These are phyloP conservation scores for Gari tellinella DNA, from an alignment of 2,888 invertebrate genomes.

Conservation along the genomic window DNA sequence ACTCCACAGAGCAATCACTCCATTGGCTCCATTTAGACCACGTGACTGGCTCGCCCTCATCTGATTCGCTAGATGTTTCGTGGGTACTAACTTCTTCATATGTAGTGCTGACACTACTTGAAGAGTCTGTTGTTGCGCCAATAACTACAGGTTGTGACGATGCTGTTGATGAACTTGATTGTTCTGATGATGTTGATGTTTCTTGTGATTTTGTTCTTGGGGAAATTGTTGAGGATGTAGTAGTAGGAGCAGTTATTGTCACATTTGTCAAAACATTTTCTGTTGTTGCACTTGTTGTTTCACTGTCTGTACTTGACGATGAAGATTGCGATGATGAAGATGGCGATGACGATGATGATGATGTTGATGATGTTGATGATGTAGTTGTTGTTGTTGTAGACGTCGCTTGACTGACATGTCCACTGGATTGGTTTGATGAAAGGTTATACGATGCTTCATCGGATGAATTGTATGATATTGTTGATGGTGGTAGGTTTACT, in stretches of 20 bases:
- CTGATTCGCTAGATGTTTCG: neutral
- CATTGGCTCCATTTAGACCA: constrained; percentile 71
- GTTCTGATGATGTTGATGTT: neutral
- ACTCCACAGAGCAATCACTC: constrained; percentile 70
- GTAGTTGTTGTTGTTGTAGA: neutral
- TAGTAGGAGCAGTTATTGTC: neutral
- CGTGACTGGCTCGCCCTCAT: constrained; percentile 5
- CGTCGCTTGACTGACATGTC: too few relatives aligned
- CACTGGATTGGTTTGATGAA: too few relatives aligned
- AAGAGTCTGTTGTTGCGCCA: neutral
- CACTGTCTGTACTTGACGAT: too few relatives aligned
- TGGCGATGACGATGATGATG: neutral
- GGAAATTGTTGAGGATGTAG: neutral
- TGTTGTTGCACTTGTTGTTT: too few relatives aligned
- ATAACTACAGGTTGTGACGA: neutral
- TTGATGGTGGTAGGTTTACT: too few relatives aligned
- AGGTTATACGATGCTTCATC: too few relatives aligned
- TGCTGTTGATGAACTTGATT: neutral
- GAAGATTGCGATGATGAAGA: too few relatives aligned
- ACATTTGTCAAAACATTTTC: too few relatives aligned
- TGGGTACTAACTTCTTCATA: neutral
- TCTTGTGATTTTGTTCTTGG: neutral
- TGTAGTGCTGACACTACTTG: neutral
- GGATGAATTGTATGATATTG: too few relatives aligned
- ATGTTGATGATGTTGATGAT: neutral